phyloP scores from a whole-genome alignment of 1,140 invertebrate species.

The Drosophila simulans region DNA sequence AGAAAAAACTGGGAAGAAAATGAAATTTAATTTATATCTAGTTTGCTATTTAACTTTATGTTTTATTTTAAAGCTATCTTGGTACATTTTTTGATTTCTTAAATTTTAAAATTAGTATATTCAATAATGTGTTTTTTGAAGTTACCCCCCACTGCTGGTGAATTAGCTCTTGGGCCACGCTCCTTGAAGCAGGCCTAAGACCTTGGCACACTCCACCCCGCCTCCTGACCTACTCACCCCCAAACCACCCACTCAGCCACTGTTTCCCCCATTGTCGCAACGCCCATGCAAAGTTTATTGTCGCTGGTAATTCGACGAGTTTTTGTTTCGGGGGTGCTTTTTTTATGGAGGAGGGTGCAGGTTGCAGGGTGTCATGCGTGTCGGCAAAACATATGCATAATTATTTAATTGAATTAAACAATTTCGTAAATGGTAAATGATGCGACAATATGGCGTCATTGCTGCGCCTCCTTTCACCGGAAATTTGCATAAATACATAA shows the following conservation, averaged over 20 bases:
- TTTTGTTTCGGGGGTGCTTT: constrained; percentile 43
- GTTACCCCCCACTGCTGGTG: constrained; percentile 38
- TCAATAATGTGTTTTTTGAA: not conserved
- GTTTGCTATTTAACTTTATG: no score
- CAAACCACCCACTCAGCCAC: no score
- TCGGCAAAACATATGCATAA: constrained; percentile 59
- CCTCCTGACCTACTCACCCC: not conserved
- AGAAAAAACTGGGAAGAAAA: not conserved
- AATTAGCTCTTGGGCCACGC: constrained; percentile 69
- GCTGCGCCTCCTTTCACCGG: constrained; percentile 21
- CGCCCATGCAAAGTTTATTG: constrained; percentile 63
- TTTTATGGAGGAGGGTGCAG: constrained; percentile 56
- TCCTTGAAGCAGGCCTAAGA: constrained; percentile 66
- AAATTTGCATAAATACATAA: constrained; percentile 79
- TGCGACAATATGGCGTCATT: constrained; percentile 72
- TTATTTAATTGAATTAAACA: constrained; percentile 81
- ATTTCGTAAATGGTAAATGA: constrained; percentile 82
- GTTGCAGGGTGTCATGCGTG: constrained; percentile 67
- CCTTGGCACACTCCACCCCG: constrained; percentile 28
- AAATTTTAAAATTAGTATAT: not conserved
- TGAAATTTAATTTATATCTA: no score
- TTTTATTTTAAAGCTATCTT: no score
- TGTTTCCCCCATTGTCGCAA: constrained; percentile 18
- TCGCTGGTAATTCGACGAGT: constrained; percentile 58
- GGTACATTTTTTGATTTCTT: no score